phyloP scores from a whole-genome alignment of 2,113 vertebrate species.

The Sceloporus tristichus region DNA sequence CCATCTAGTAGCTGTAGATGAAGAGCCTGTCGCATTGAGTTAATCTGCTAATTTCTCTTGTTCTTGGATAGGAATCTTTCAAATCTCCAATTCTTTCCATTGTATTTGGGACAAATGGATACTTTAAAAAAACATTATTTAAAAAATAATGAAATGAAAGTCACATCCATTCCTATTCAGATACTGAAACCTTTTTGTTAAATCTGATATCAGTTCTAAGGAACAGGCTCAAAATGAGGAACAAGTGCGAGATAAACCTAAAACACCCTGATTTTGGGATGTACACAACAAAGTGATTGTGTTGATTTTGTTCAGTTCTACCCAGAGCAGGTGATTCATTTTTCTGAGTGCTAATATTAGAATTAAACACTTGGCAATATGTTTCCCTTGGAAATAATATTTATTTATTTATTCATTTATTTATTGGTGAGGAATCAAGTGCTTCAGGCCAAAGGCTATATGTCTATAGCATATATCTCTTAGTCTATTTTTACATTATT shows the following conservation, averaged over 20 bases:
- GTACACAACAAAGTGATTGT: not conserved
- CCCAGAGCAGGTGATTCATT: not conserved
- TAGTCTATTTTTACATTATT: slow-evolving; percentile 49
- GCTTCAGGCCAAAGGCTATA: slow-evolving; percentile 38
- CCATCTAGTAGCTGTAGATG: too few species aligned
- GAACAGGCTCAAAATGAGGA: not conserved
- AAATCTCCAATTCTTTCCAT: too few species aligned
- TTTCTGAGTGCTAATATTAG: not conserved
- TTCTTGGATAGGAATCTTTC: too few species aligned
- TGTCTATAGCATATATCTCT: slow-evolving; percentile 48
- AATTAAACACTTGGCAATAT: slow-evolving; percentile 17
- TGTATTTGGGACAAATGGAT: too few species aligned
- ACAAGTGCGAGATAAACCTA: not conserved
- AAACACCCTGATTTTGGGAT: not conserved
- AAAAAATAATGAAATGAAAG: too few species aligned
- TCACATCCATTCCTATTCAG: too few species aligned
- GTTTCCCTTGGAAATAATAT: not conserved
- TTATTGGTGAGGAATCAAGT: slow-evolving; percentile 1
- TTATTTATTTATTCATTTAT: not conserved
- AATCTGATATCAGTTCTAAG: not conserved
- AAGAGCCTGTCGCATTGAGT: too few species aligned
- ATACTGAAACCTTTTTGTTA: too few species aligned
- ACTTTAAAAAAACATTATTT: too few species aligned
- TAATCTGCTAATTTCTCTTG: too few species aligned
- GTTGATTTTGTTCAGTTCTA: not conserved